Conservation (phyloP, 37 sponge, comb jelly and placozoan genomes). For the Dysidea cf. avara region DNA sequence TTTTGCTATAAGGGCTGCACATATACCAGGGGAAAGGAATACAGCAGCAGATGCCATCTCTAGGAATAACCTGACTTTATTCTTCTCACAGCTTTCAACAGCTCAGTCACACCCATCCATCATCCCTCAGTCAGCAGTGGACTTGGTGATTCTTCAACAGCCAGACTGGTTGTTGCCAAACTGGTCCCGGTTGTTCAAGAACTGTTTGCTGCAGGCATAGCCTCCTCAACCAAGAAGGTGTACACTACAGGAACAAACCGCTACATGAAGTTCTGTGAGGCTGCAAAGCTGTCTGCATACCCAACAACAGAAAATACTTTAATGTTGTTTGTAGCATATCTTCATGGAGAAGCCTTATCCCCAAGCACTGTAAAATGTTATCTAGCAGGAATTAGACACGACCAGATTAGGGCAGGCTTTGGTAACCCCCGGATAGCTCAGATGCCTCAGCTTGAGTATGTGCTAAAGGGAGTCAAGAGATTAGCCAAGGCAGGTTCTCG, state of each 20-base stretch:
- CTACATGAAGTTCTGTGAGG: slow-evolving; percentile 8
- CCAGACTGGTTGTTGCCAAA: slow-evolving; percentile 34
- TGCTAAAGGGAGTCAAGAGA: slow-evolving; percentile 1
- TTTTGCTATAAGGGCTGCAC: not conserved
- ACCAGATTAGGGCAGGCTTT: slow-evolving; percentile 7
- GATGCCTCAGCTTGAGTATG: slow-evolving; percentile 7
- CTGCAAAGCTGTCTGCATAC: not conserved
- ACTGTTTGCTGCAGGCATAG: slow-evolving; percentile 16
- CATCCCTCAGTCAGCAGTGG: slow-evolving; percentile 15
- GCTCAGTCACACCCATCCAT: not conserved
- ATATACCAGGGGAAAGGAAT: not conserved
- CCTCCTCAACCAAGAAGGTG: slow-evolving; percentile 15
- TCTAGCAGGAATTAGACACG: slow-evolving; percentile 28
- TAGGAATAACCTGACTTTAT: not conserved
- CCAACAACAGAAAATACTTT: slow-evolving; percentile 26
- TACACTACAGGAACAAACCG: slow-evolving; percentile 18
- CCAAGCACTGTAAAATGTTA: slow-evolving; percentile 23
- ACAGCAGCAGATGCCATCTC: slow-evolving; percentile 22
- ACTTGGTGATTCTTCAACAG: not conserved
- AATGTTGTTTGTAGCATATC: slow-evolving; percentile 26
- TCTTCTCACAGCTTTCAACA: too few relatives aligned
- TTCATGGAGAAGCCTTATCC: slow-evolving; percentile 1
- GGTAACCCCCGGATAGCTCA: slow-evolving; percentile 6
- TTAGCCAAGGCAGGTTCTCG: not conserved
- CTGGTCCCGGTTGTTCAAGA: slow-evolving; percentile 34